Evolutionary conservation across 2,113 vertebrate species (phyloP), one percentile per base, ranked within the genome.

Genomic region (Pluvialis apricaria): DNA sequence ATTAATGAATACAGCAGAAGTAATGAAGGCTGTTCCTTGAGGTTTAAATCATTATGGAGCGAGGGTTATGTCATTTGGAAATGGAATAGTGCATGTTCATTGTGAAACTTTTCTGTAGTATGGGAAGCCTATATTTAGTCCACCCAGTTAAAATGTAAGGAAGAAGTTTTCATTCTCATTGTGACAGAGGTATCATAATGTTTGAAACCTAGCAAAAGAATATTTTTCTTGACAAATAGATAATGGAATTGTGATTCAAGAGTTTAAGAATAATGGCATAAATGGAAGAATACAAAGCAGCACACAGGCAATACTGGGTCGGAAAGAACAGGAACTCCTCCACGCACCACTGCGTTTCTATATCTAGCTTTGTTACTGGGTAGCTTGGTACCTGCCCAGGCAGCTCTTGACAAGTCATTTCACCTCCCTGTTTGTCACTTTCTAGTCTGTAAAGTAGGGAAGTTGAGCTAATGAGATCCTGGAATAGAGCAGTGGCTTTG

Each of bases 301-400:
- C 1, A 0, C 12, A 66, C 6, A 66, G 18, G 12, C 15, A n/a
- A 26, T 4, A 22, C 7, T 54, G 44, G 9, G 6, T 28, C 3
- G 31, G 18, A 88, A 93, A 87, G 31, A 66, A 62, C 4, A 66
- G 12, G 1, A 64, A 54, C 22, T 5, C 10, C 21, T 82, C 24
- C 11, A 22, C 0, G 4, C 1, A 57, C 0, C 0, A 38, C 8
- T n/a, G 3, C 15, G 32, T 70, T 75, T 93, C 54, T 66, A 2
- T 47, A 36, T 42, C 29, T 57, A 18, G 3, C 22, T 90, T 93
- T 71, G 14, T 10, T 84, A 14, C 18, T 34, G 36, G 10, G 3
- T 36, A 77, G 11, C 1, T 81, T 6, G 2, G 15, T 80, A 31
- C 24, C 45, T 57, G 19, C 36, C 44, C 31, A 42, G 65, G 36